A percentile compares a stretch with the other conserved stretches of the same genome.
Evolutionary conservation across 2,113 vertebrate genomes (phyloP).

Genomic region (Piprites chloris): DNA sequence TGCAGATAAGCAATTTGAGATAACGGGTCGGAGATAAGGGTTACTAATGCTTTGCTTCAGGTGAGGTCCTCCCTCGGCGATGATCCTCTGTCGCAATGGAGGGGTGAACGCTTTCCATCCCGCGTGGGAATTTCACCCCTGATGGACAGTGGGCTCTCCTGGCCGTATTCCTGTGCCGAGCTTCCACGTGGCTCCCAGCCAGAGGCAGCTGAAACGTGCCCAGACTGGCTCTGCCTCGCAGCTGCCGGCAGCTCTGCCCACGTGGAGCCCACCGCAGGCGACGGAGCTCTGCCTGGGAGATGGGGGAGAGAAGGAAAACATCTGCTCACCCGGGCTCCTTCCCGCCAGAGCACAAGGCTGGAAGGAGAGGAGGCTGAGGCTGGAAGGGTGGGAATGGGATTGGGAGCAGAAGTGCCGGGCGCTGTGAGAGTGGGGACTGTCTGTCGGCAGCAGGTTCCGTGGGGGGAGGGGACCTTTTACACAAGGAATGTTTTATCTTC

Average conservation of each 20-base stretch:
- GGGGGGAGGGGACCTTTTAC: not conserved
- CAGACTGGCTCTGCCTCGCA: not conserved
- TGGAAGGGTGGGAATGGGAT: not conserved
- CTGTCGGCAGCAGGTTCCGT: not conserved
- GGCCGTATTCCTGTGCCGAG: not conserved
- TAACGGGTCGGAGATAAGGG: not conserved
- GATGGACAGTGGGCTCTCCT: not conserved
- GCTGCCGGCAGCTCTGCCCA: slow-evolving; percentile 16
- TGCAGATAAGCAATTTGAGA: not conserved
- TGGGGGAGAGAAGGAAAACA: not conserved
- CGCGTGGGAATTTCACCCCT: not conserved
- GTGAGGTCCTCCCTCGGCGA: not conserved
- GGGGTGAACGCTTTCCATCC: not conserved
- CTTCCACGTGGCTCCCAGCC: not conserved
- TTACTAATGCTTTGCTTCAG: not conserved
- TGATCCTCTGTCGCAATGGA: not conserved
- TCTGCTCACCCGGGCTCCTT: not conserved
- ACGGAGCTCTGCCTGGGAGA: not conserved
- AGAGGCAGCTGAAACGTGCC: not conserved
- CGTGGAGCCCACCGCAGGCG: not conserved
- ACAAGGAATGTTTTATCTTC: not conserved
- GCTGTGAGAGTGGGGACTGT: rapidly evolving
- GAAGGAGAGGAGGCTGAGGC: not conserved
- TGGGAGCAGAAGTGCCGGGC: rapidly evolving
- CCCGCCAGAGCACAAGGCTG: not conserved